A percentile compares a stretch with the other conserved stretches of the same genome.
Conservation (phyloP, 2,797 vertebrate species). For the Setipinna tenuifilis region DNA sequence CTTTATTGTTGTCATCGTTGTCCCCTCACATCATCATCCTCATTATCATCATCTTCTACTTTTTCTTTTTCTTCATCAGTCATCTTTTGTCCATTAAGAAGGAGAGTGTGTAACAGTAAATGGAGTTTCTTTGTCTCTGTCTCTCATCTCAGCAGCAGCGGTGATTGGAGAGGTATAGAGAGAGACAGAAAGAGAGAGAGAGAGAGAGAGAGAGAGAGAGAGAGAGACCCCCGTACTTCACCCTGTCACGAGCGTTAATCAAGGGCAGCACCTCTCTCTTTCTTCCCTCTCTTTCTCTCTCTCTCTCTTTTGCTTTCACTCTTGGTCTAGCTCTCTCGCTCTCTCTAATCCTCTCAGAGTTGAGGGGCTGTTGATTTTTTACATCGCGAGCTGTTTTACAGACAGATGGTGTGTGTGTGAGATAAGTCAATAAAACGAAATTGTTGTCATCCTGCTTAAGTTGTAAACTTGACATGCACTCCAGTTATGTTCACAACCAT, state of each 20-base stretch:
- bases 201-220: background rate
- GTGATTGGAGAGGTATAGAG: background rate
- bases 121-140: background rate
- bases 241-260: background rate
- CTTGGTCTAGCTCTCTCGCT: background rate
- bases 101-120: background rate
- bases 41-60: background rate
- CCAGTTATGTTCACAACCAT: background rate
- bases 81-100: background rate
- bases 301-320: too few relatives aligned
- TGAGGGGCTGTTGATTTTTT: slow-evolving; percentile 2
- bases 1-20: background rate
- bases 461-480: background rate
- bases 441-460: background rate
- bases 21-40: background rate
- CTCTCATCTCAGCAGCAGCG: slow-evolving; percentile 5
- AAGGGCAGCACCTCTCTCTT: background rate
- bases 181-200: too few relatives aligned
- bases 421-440: background rate
- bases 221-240: background rate
- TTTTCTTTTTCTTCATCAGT: background rate
- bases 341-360: background rate
- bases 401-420: background rate
- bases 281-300: too few relatives aligned
- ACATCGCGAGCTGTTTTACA: background rate